A percentile compares a stretch with the other conserved stretches of the same genome.
phyloP scores from a whole-genome alignment of 2,888 invertebrate genomes.

The Trachelus iudaicus region DNA sequence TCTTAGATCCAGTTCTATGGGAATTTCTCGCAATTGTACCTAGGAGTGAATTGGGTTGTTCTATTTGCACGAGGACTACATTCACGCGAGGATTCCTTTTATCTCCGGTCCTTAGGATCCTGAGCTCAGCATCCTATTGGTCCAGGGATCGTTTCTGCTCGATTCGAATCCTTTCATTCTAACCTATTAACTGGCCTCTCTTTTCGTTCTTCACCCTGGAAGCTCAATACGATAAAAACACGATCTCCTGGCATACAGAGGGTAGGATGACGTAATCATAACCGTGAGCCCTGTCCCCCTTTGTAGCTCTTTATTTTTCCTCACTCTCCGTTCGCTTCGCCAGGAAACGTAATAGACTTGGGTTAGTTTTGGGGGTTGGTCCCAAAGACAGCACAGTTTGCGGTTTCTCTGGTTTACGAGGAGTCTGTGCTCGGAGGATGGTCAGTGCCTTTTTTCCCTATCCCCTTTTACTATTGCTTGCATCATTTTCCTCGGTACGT shows the following conservation, averaged over 20 bases:
- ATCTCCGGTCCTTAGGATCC: background rate
- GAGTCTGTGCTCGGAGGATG: background rate
- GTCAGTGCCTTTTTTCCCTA: background rate
- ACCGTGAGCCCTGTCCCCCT: background rate
- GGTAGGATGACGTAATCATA: background rate
- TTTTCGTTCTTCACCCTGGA: background rate
- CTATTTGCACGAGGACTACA: background rate
- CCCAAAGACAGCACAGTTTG: background rate
- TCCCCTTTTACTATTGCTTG: background rate
- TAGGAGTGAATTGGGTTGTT: too few relatives aligned
- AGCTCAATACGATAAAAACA: background rate
- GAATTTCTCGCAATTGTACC: background rate
- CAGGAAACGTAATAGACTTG: background rate
- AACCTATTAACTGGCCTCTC: background rate
- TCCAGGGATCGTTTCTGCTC: background rate
- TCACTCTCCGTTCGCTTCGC: background rate
- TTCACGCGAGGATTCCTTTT: background rate
- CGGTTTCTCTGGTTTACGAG: background rate
- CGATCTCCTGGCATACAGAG: background rate
- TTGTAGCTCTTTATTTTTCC: background rate
- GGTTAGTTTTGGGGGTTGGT: background rate
- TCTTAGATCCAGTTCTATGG: background rate
- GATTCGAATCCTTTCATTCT: background rate
- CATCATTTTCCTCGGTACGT: background rate
- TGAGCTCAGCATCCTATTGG: background rate